phyloP scores from a whole-genome alignment of 2,113 vertebrate genomes.

The Ciconia stormi region DNA sequence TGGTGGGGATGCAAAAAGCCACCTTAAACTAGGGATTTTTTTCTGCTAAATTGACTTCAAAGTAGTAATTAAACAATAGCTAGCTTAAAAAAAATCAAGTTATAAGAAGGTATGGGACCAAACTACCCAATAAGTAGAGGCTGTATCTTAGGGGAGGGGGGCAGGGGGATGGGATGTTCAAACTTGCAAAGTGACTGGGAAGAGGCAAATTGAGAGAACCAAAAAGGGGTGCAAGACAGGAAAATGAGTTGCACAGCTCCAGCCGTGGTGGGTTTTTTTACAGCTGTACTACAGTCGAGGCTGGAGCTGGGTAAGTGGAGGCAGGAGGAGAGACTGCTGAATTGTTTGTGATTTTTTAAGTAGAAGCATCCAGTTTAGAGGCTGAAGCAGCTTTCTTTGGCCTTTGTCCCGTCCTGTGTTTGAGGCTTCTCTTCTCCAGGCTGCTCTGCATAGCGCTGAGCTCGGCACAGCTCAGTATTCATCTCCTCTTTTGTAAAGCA shows the following conservation, averaged over 20 bases:
- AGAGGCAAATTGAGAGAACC: not conserved
- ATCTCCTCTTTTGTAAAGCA: conserved; percentile 2
- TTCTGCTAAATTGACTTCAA: conserved; percentile 61
- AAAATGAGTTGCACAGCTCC: not conserved
- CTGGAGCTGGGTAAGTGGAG: not conserved
- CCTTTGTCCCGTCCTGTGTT: conserved; percentile 20
- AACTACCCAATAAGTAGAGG: not conserved
- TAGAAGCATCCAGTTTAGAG: not conserved
- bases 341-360: not conserved
- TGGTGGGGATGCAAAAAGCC: conserved; percentile 63
- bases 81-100: not conserved
- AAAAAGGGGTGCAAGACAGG: not conserved
- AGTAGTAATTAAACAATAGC: conserved; percentile 61
- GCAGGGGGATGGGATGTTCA: not conserved
- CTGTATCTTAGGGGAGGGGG: not conserved
- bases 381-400: not conserved
- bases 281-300: not conserved
- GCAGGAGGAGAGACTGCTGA: not conserved
- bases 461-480: not conserved
- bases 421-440: not conserved
- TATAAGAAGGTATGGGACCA: not conserved
- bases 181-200: not conserved
- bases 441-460: not conserved
- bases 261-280: not conserved
- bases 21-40: conserved; percentile 51